phyloP scores from a whole-genome alignment of 2,113 vertebrate species.

The Brachyhypopomus occidentalis region DNA sequence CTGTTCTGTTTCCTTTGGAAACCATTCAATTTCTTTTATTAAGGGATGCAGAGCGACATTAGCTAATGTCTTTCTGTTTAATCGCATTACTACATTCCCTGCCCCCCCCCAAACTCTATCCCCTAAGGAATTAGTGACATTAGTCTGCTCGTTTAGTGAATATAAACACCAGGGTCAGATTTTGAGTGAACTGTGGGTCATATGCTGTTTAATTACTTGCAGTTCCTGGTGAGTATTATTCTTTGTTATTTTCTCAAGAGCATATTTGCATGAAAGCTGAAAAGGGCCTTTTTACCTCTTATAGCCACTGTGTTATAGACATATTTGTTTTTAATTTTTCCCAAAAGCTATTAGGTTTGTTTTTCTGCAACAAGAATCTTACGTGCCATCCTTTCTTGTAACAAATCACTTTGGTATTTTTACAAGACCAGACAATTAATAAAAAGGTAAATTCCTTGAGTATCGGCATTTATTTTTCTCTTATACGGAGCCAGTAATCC shows the following conservation, averaged over 20 bases:
- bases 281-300: neutral
- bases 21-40: conserved; percentile 49
- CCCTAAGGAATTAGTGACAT: conserved; percentile 22
- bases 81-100: conserved; percentile 63
- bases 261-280: conserved; percentile 3
- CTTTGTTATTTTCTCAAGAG: conserved; percentile 9
- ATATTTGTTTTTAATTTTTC: neutral
- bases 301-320: neutral
- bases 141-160: conserved; percentile 57
- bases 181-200: conserved; percentile 21
- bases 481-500: neutral
- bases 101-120: conserved; percentile 46
- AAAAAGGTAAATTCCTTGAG: neutral
- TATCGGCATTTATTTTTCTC: conserved; percentile 5
- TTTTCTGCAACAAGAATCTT: neutral
- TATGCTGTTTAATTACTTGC: conserved; percentile 34
- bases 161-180: conserved; percentile 49
- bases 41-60: conserved; percentile 57
- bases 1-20: conserved; percentile 68
- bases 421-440: neutral
- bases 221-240: conserved; percentile 27
- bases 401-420: conserved; percentile 6
- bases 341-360: neutral
- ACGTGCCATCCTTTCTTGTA: neutral
- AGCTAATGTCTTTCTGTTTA: conserved; percentile 71